Evolutionary conservation across 35 echinoderm and acorn worm genomes (phyloP).

Genomic region (Chiridota heheva): DNA sequence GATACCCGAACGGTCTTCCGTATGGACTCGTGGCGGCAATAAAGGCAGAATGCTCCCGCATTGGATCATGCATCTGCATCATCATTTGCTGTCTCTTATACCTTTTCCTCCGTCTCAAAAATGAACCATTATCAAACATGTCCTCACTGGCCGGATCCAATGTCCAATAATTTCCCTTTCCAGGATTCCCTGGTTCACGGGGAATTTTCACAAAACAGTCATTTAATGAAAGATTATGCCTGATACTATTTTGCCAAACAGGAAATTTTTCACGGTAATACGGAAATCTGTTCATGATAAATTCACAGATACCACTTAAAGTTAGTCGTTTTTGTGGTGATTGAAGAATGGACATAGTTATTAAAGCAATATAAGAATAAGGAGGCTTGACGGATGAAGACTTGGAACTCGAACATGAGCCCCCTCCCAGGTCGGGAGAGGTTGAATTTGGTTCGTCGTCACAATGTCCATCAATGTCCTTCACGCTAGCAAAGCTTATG

Average conservation of each 20-base stretch:
- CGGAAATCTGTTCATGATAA: constrained; percentile 99
- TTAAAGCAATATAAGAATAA: constrained; percentile 97
- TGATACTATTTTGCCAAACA: constrained; percentile 98
- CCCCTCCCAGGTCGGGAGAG: constrained; percentile 18
- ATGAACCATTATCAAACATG: constrained; percentile 99
- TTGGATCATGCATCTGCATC: constrained; percentile 34
- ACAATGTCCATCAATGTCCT: not conserved
- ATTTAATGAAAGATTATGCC: constrained; percentile 94
- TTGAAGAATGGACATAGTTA: constrained; percentile 96
- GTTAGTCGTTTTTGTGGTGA: constrained; percentile 97
- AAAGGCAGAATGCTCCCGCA: constrained; percentile 64
- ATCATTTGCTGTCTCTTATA: constrained; percentile 88
- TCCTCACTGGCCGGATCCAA: constrained; percentile 99
- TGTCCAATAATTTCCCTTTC: constrained; percentile 99
- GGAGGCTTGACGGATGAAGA: constrained; percentile 84
- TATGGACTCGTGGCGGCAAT: constrained; percentile 57
- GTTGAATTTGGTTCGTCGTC: constrained; percentile 28
- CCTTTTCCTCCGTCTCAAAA: constrained; percentile 88
- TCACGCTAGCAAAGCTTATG: constrained; percentile 10
- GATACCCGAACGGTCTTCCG: constrained; percentile 48
- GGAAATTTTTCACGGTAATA: constrained; percentile 99
- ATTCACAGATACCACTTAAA: constrained; percentile 97
- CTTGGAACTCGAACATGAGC: constrained; percentile 67
- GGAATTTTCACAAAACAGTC: constrained; percentile 99
- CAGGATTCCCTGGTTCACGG: constrained; percentile 93